Percentiles rank a stretch among this genome's conserved stretches.
These are phyloP conservation scores for Melanotaenia maccullochi DNA, from an alignment of 2,797 vertebrate genomes.

Conservation along the genomic window DNA sequence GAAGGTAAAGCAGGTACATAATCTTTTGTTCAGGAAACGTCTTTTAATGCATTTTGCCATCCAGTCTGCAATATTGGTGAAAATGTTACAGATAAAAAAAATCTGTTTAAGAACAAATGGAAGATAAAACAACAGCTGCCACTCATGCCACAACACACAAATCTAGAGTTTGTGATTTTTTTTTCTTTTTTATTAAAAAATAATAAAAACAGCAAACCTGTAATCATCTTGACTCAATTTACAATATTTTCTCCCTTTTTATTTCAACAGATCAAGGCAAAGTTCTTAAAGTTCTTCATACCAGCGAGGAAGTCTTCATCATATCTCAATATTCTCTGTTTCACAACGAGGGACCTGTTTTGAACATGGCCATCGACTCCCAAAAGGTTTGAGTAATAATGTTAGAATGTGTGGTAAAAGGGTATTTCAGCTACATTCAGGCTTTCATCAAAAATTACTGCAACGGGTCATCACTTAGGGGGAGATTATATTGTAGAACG, in stretches of 20 bases:
- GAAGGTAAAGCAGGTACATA: neutral
- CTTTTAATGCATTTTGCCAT: no score
- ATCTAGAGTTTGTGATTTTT: neutral
- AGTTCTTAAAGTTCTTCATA: constrained; percentile 85
- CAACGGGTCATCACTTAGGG: neutral
- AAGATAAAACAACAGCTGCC: no score
- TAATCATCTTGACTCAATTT: no score
- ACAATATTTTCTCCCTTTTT: constrained; percentile 20
- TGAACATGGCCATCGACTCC: constrained; percentile 85
- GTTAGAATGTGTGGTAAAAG: neutral
- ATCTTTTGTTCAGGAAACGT: no score
- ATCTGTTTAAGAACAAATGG: no score
- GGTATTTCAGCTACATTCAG: neutral
- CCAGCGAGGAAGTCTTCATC: constrained; percentile 83
- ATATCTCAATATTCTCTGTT: constrained; percentile 87
- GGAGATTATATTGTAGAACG: neutral
- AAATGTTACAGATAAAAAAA: no score
- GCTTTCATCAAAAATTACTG: neutral
- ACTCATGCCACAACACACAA: neutral
- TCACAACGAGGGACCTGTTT: constrained; percentile 81
- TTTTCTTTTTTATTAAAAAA: no score
- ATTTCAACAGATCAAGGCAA: constrained; percentile 83
- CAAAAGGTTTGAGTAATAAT: constrained; percentile 73
- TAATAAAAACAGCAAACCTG: no score
- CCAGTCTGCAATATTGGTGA: no score